Base-by-base conservation (phyloP, 2,797 vertebrate species). In the Rhinophrynus dorsalis region DNA sequence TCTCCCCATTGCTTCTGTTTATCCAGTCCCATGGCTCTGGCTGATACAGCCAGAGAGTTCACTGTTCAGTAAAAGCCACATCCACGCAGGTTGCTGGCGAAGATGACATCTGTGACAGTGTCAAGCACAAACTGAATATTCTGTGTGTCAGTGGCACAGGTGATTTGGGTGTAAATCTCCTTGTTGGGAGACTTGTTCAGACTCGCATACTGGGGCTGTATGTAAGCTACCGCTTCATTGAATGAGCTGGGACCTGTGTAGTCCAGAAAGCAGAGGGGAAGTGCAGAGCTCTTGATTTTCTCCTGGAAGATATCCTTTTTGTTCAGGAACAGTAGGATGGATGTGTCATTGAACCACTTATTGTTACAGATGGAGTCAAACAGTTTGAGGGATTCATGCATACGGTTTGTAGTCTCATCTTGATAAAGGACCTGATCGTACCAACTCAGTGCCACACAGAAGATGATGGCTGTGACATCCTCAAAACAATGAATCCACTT, bases 81-180 rank as follows among this genome's bases (percentile, higher is more conserved):
- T 8, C 91, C 92, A 18, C 91, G 87, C 78, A 99, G 89, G 83
- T 96, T 98, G 82, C 91, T 94, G 75, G 94, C 94, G 67, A 98
- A 96, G 89, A 99, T 95, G 84, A 98, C 94, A 10, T 98, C 94
- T 0, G 95, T 98, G 82, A 97, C 93, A 0, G 95, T 93, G 0
- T 98, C 95, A 18, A 99, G 98, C 61, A 99, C 96, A 38, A 99
- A 96, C 85, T 97, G 94, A 86, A 99, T 97, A 87, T 98, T 98
- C 89, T 92, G 90, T 91, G 95, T 98, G 85, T 97, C 95, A 0
- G 96, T 96, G 74, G 97, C 95, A 0, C 96, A 98, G 86, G 96
- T 99, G 86, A 91, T 88, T 65, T 98, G 96, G 0, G 93, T 84
- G 80, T 98, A 98, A 76, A 98, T 89, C 81, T 96, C 94, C 80